Evolutionary conservation across 2,888 invertebrate species (phyloP).

Genomic region (Lycaena phlaeas): DNA sequence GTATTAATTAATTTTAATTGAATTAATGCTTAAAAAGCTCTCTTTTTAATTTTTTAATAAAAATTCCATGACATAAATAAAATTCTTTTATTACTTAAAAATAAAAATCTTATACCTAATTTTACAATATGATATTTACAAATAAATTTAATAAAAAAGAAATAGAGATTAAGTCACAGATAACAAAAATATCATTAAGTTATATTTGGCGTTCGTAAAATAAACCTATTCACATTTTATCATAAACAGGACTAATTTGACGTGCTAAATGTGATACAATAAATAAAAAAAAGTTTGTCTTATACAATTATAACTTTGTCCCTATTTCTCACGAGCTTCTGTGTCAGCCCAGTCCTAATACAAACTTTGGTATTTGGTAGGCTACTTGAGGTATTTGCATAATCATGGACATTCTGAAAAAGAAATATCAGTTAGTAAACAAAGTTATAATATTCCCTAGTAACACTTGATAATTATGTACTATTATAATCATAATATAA

Average conservation of each 20-base stretch:
- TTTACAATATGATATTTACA: neutral
- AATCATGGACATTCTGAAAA: constrained; percentile 85
- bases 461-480: too few species aligned
- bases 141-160: neutral
- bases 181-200: neutral
- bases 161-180: neutral
- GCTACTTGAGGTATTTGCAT: constrained; percentile 89
- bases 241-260: constrained; percentile 1
- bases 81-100: constrained; percentile 12
- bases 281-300: constrained; percentile 9
- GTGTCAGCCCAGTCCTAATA: constrained; percentile 82
- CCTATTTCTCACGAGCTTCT: constrained; percentile 7
- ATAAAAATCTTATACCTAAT: constrained; percentile 8
- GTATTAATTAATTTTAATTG: constrained; percentile 15
- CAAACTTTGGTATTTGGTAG: constrained; percentile 88
- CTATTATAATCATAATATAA: too few species aligned
- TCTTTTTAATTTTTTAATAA: constrained; percentile 18
- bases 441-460: too few species aligned
- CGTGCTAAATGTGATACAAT: neutral
- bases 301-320: constrained; percentile 15
- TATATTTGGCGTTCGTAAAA: neutral
- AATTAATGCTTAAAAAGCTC: constrained; percentile 21
- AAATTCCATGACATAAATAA: constrained; percentile 11
- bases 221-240: neutral
- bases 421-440: constrained; percentile 18